phyloP scores from a whole-genome alignment of 1,140 invertebrate genomes.

The Cheumatopsyche charites region DNA sequence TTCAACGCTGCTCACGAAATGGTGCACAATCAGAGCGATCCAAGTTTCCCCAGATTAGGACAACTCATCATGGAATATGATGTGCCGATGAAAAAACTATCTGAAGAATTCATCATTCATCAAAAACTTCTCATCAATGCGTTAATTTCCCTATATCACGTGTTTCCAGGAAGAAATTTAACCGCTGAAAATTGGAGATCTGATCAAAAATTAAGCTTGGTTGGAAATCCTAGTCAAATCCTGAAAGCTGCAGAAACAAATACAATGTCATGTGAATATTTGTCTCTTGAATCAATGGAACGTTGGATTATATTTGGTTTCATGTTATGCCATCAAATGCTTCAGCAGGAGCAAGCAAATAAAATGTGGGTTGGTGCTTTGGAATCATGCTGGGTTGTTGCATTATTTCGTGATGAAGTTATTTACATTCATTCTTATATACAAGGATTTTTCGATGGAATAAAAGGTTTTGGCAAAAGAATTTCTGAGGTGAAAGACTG shows the following conservation, averaged over 20 bases:
- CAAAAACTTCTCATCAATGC: constrained; percentile 85
- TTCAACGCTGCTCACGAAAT: constrained; percentile 98
- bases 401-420: constrained; percentile 96
- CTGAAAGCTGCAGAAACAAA: constrained; percentile 94
- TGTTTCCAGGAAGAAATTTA: constrained; percentile 90
- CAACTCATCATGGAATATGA: constrained; percentile 99
- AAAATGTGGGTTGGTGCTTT: constrained; percentile 92
- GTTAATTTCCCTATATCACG: constrained; percentile 82
- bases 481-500: constrained; percentile 95
- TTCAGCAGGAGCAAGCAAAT: constrained; percentile 79
- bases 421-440: constrained; percentile 95
- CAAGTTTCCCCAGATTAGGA: constrained; percentile 91
- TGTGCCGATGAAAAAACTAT: constrained; percentile 91
- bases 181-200: constrained; percentile 93
- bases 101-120: constrained; percentile 97
- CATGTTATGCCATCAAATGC: constrained; percentile 84
- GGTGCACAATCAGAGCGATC: constrained; percentile 88
- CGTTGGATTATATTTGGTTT: constrained; percentile 97
- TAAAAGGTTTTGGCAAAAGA: constrained; percentile 93
- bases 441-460: constrained; percentile 89
- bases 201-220: constrained; percentile 92
- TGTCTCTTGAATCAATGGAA: constrained; percentile 94
- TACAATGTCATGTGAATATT: constrained; percentile 95
- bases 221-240: constrained; percentile 88
- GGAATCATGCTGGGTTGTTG: constrained; percentile 92